Percentiles rank a stretch among this genome's conserved stretches.
phyloP scores from a whole-genome alignment of 2,113 vertebrate species.

The Vicugna pacos region DNA sequence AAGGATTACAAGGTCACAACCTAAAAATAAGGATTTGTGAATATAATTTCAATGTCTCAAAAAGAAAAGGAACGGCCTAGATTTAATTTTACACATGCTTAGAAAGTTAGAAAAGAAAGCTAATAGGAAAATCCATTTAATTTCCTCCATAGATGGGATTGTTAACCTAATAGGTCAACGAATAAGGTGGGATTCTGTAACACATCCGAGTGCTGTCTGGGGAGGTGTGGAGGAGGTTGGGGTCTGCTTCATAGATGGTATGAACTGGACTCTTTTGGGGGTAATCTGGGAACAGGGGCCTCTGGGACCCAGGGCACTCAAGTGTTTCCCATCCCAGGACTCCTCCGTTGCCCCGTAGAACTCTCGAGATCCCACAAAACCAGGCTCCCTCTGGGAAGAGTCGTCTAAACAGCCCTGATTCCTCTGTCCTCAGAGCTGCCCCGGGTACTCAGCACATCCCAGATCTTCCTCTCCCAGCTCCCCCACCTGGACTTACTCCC shows the following conservation, averaged over 20 bases:
- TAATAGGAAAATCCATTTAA: neutral
- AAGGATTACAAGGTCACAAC: neutral
- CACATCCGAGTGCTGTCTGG: neutral
- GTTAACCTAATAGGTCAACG: neutral
- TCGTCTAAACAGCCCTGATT: neutral
- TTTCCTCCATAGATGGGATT: neutral
- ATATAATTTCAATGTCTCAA: neutral
- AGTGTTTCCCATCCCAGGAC: neutral
- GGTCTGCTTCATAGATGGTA: neutral
- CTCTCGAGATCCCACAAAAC: neutral
- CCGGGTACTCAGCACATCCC: neutral
- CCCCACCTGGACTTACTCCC: neutral
- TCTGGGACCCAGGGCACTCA: rapidly evolving
- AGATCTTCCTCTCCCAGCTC: too few relatives aligned
- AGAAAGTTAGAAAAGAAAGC: neutral
- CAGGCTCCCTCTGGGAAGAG: neutral
- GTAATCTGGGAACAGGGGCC: too few relatives aligned
- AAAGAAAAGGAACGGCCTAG: neutral
- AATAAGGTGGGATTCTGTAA: neutral
- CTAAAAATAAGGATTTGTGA: neutral
- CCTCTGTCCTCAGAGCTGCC: neutral
- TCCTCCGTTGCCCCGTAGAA: rapidly evolving
- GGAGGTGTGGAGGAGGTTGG: neutral
- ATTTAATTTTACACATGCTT: neutral
- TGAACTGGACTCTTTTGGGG: neutral